Evolutionary conservation across 2,888 invertebrate species (phyloP).

Genomic region (Gastrophysa polygoni): DNA sequence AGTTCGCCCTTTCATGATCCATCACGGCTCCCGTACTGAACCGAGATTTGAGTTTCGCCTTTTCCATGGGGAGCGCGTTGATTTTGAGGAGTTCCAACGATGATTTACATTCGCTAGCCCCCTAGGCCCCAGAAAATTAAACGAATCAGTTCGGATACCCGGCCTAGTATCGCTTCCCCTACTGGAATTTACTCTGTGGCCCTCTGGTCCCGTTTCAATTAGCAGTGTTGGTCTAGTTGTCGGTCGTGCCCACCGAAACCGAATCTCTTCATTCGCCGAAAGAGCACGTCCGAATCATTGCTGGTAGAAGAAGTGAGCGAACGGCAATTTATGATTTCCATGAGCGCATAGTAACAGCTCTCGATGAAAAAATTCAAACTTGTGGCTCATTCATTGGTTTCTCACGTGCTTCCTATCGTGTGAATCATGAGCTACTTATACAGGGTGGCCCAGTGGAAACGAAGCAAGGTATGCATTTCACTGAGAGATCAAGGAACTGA

Average conservation of each 20-base stretch:
- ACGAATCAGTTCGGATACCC: not conserved
- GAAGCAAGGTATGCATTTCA: no score
- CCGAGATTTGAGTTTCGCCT: not conserved
- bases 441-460: no score
- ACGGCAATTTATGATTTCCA: no score
- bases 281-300: slow-evolving; percentile 31
- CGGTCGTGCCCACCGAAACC: slow-evolving; percentile 22
- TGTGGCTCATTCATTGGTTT: no score
- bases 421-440: no score
- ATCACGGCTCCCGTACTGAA: not conserved
- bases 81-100: not conserved
- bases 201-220: slow-evolving; percentile 31
- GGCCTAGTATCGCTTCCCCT: not conserved
- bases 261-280: slow-evolving; percentile 21
- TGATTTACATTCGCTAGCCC: not conserved
- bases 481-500: no score
- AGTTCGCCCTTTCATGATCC: no score
- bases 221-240: slow-evolving; percentile 32
- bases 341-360: no score
- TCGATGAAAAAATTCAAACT: no score
- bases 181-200: slow-evolving; percentile 17
- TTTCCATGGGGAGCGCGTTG: not conserved
- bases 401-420: no score
- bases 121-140: not conserved
- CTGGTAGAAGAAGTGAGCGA: no score